These are phyloP conservation scores for Leptarthrus brevirostris DNA, from an alignment of 2,888 invertebrate species.

Conservation along the genomic window DNA sequence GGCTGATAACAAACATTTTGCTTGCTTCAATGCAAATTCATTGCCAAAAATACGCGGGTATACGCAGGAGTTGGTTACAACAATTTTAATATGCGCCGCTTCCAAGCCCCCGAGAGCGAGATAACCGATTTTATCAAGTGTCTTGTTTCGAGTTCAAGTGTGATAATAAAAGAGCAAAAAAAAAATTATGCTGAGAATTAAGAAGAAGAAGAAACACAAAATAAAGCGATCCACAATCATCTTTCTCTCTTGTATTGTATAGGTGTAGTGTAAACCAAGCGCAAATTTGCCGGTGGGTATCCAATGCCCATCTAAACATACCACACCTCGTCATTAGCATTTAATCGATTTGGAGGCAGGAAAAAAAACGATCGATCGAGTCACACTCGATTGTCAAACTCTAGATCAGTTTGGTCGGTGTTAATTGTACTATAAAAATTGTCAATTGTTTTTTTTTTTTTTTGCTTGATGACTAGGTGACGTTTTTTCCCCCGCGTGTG, in stretches of 20 bases:
- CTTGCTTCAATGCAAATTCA: slow-evolving; percentile 35
- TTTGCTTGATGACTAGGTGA: not conserved
- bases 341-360: not conserved
- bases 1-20: slow-evolving; percentile 19
- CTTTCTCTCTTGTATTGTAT: not conserved
- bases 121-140: slow-evolving; percentile 10
- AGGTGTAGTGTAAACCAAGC: not conserved
- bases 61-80: not conserved
- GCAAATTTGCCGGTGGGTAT: not conserved
- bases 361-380: slow-evolving; percentile 6
- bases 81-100: slow-evolving; percentile 3
- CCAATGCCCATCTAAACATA: not conserved
- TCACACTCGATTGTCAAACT: not conserved
- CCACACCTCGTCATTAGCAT: slow-evolving; percentile 20
- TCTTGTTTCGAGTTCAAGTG: slow-evolving; percentile 12
- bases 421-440: slow-evolving; percentile 45
- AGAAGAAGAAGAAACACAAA: too few species aligned
- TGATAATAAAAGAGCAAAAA: not conserved
- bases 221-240: not conserved
- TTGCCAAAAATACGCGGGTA: slow-evolving; percentile 41
- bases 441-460: slow-evolving; percentile 33
- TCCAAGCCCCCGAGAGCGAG: not conserved
- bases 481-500: slow-evolving; percentile 16
- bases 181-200: too few species aligned
- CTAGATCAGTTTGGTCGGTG: slow-evolving; percentile 1